phyloP scores from a whole-genome alignment of 2,113 vertebrate species.

The Budorcas taxicolor region DNA sequence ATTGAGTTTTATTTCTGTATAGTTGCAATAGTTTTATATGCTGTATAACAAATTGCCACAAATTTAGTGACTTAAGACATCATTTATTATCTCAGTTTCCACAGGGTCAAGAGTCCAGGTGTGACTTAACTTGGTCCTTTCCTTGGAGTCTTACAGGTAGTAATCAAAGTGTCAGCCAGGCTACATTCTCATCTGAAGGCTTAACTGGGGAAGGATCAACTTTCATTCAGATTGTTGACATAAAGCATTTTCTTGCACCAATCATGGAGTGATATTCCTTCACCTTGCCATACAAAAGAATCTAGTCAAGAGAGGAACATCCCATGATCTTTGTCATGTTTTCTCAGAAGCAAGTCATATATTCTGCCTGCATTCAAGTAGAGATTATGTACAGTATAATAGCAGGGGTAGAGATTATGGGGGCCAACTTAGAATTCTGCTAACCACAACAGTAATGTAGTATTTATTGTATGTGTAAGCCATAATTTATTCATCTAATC shows the following conservation, averaged over 20 bases:
- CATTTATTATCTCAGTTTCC: constrained; percentile 22
- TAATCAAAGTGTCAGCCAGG: neutral
- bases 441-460: neutral
- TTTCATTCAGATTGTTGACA: neutral
- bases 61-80: neutral
- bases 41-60: neutral
- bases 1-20: neutral
- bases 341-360: neutral
- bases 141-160: neutral
- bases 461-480: neutral
- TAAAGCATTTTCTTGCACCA: neutral
- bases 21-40: constrained; percentile 10
- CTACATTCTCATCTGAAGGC: neutral
- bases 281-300: neutral
- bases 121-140: neutral
- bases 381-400: neutral
- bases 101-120: neutral
- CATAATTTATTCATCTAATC: neutral
- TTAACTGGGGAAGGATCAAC: neutral
- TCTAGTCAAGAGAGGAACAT: neutral
- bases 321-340: neutral
- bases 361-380: neutral
- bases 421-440: neutral
- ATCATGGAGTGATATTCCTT: neutral
- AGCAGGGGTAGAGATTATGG: neutral